Evolutionary conservation across 2,113 vertebrate species (phyloP).

Genomic region (Anguilla japonica): DNA sequence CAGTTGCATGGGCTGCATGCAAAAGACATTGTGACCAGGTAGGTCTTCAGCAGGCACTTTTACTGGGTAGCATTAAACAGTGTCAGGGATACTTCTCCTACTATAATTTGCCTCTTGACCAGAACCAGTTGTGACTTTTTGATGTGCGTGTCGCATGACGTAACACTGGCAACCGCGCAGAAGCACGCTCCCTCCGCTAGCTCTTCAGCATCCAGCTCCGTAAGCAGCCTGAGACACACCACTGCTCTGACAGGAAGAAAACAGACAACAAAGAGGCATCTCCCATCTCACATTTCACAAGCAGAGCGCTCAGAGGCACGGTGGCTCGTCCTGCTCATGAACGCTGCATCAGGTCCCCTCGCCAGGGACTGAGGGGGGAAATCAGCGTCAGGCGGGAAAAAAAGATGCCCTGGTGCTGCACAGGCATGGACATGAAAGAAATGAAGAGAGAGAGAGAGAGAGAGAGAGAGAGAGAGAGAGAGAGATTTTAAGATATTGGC

Average conservation of each 20-base stretch:
- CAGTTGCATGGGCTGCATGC: neutral
- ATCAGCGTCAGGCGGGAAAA: neutral
- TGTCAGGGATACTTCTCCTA: neutral
- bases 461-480: slow-evolving; percentile 31
- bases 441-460: slow-evolving; percentile 23
- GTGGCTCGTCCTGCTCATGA: neutral
- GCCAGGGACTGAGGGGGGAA: neutral
- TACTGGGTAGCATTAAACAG: neutral
- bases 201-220: neutral
- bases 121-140: neutral
- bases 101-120: neutral
- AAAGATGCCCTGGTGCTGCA: too few species aligned
- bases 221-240: neutral
- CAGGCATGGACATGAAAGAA: too few species aligned
- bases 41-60: neutral
- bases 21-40: neutral
- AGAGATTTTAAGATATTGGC: neutral
- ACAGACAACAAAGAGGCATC: neutral
- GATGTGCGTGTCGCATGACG: neutral
- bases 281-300: neutral
- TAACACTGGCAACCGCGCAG: too few species aligned
- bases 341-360: neutral
- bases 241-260: neutral
- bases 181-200: neutral
- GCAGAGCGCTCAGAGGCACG: neutral